These are phyloP conservation scores for Bombus balteatus DNA, from an alignment of 1,140 invertebrate genomes.

Conservation along the genomic window DNA sequence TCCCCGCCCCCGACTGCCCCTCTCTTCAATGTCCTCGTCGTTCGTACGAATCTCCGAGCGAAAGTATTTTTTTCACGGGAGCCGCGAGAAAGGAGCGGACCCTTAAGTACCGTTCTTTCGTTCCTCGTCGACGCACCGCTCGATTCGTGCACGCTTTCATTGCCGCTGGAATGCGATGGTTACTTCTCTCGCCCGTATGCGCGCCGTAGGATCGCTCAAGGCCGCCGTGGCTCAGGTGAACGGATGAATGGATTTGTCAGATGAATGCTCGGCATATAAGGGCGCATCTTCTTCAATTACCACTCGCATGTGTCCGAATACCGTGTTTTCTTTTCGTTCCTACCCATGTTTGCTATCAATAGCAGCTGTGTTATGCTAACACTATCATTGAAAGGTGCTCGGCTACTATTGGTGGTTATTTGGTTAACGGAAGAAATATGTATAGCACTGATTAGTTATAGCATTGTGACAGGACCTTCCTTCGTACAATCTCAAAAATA, in stretches of 20 bases:
- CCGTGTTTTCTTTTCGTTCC: conserved; percentile 1
- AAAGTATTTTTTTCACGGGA: conserved; percentile 13
- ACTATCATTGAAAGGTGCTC: background rate
- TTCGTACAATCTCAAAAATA: background rate
- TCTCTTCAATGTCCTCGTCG: background rate
- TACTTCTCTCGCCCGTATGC: conserved; percentile 50
- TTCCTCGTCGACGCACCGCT: conserved; percentile 18
- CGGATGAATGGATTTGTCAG: conserved; percentile 60
- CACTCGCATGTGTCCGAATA: conserved; percentile 24
- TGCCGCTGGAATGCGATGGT: conserved; percentile 54
- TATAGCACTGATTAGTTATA: too few species aligned
- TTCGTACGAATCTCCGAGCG: background rate
- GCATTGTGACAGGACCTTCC: too few species aligned
- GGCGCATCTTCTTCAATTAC: conserved; percentile 51
- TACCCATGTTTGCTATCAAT: background rate
- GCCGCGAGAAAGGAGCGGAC: background rate
- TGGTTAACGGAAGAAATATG: too few species aligned
- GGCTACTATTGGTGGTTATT: too few species aligned
- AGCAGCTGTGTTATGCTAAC: background rate
- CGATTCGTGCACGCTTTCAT: conserved; percentile 32
- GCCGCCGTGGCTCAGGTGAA: conserved; percentile 44
- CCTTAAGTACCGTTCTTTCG: conserved; percentile 49
- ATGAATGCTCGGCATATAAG: conserved; percentile 39
- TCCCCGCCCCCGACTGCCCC: background rate
- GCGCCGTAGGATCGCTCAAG: conserved; percentile 47